Evolutionary conservation across 2,113 vertebrate genomes (phyloP).

Genomic region (Gallinago jamesoni): DNA sequence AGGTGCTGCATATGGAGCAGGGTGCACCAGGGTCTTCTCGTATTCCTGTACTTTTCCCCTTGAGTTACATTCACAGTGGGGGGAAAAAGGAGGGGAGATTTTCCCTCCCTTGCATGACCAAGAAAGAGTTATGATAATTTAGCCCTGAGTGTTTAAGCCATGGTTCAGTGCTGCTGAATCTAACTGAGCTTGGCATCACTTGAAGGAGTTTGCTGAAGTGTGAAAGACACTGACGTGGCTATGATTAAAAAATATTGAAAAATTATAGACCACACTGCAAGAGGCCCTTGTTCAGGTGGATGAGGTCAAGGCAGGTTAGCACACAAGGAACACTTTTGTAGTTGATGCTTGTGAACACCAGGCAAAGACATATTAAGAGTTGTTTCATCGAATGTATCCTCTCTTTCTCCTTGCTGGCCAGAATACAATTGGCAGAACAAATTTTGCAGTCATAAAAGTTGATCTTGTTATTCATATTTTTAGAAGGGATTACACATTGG

Average conservation of each 20-base stretch:
- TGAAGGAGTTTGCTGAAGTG: constrained; percentile 62
- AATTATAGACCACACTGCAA: constrained; percentile 7
- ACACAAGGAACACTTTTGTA: background rate
- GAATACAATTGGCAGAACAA: background rate
- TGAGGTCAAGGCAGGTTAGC: constrained; percentile 15
- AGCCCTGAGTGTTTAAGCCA: constrained; percentile 29
- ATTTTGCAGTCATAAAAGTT: background rate
- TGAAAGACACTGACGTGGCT: constrained; percentile 40
- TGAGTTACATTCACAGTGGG: background rate
- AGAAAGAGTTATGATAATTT: constrained; percentile 16
- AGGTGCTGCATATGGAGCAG: background rate
- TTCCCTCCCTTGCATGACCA: background rate
- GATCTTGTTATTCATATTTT: background rate
- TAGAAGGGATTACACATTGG: background rate
- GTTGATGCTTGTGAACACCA: background rate
- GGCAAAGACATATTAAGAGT: background rate
- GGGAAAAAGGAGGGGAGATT: background rate
- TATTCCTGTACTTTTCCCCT: background rate
- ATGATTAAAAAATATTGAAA: constrained; percentile 48
- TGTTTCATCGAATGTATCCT: background rate
- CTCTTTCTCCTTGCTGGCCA: background rate
- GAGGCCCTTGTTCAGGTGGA: constrained; percentile 6
- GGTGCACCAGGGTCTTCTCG: background rate
- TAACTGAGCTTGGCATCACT: constrained; percentile 43
- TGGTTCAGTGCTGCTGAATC: constrained; percentile 36